A percentile compares a stretch with the other conserved stretches of the same genome.
phyloP scores from a whole-genome alignment of 2,888 invertebrate species.

The Synergus laeviventris region DNA sequence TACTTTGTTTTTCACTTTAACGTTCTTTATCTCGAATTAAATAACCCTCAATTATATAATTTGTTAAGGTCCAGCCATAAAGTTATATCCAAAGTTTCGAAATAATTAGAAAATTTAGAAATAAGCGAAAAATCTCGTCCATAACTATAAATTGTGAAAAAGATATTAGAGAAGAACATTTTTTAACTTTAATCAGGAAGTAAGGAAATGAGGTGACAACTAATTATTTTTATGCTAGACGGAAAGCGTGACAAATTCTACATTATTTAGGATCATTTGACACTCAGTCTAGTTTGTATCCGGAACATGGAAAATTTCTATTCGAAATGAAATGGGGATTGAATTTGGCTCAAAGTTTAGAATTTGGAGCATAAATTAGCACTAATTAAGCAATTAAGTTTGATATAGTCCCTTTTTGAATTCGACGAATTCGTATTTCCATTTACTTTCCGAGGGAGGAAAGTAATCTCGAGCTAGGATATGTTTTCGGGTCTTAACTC shows the following conservation, averaged over 20 bases:
- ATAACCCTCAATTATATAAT: not conserved
- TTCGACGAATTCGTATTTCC: no score
- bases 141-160: not conserved
- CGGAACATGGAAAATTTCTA: not conserved
- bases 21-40: not conserved
- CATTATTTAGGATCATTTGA: no score
- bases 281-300: not conserved
- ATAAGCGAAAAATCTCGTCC: not conserved
- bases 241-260: not conserved
- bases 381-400: no score
- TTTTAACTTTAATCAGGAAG: not conserved
- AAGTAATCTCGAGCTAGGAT: not conserved
- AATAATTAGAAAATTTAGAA: not conserved
- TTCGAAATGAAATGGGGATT: no score
- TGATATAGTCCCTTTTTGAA: no score
- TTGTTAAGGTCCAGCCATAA: no score
- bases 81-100: not conserved
- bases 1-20: not conserved
- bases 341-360: no score
- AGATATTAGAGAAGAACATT: not conserved
- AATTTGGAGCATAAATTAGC: no score
- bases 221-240: not conserved
- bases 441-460: not conserved
- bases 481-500: not conserved
- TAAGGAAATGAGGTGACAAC: not conserved